phyloP scores from a whole-genome alignment of 2,797 vertebrate species.

The Brachyrhaphis roseni region DNA sequence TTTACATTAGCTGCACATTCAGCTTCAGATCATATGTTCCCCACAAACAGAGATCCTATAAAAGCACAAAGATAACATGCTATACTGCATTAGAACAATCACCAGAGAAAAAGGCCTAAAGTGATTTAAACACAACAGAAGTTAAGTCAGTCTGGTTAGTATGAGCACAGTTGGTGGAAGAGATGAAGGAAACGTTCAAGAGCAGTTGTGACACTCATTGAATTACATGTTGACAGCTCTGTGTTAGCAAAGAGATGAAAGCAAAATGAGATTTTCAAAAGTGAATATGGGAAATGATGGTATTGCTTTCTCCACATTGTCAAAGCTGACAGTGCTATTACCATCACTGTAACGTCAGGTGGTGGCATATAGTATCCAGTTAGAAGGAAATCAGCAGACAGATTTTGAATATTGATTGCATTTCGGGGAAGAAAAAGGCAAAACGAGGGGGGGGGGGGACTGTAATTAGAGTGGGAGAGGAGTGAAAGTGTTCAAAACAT shows the following conservation, averaged over 20 bases:
- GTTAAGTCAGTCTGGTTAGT: constrained; percentile 16
- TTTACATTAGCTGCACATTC: constrained; percentile 45
- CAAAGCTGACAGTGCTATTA: constrained; percentile 75
- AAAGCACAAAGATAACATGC: background rate
- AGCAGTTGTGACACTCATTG: constrained; percentile 67
- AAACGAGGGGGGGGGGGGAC: background rate
- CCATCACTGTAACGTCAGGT: constrained; percentile 58
- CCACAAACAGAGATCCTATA: background rate
- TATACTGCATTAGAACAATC: constrained; percentile 22
- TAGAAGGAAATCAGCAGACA: constrained; percentile 49
- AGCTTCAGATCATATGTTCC: constrained; percentile 41
- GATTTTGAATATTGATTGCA: constrained; percentile 59
- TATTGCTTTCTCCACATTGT: constrained; percentile 75
- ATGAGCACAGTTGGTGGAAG: constrained; percentile 19
- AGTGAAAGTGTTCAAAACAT: background rate
- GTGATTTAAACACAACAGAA: constrained; percentile 38
- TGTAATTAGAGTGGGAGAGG: background rate
- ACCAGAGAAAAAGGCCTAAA: constrained; percentile 23
- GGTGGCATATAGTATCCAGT: constrained; percentile 52
- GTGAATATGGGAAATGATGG: constrained; percentile 74
- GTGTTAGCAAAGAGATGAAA: constrained; percentile 69
- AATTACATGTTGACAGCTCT: constrained; percentile 75
- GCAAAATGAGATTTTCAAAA: constrained; percentile 79
- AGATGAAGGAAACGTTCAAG: constrained; percentile 54
- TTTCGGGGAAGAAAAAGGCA: constrained; percentile 25